Percentiles rank a stretch among this genome's conserved stretches.
Conservation (phyloP, 2,113 vertebrate genomes). For the Macquaria ambigua region DNA sequence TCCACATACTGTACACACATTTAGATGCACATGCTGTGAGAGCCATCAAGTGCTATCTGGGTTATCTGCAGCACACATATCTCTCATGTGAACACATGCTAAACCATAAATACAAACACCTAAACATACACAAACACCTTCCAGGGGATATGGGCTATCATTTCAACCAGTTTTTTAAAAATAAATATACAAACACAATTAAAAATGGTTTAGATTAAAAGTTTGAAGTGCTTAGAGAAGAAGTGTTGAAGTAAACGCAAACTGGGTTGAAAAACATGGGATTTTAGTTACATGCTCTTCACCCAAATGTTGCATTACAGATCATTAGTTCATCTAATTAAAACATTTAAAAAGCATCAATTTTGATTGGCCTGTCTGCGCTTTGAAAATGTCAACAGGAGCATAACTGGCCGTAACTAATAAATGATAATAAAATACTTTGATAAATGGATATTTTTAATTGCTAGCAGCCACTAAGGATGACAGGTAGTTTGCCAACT, state of each 20-base stretch:
- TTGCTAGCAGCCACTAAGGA: background rate
- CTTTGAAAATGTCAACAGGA: slow-evolving; percentile 61
- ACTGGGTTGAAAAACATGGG: background rate
- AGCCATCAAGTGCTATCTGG: background rate
- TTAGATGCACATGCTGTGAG: background rate
- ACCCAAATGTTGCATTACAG: slow-evolving; percentile 46
- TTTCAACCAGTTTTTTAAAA: background rate
- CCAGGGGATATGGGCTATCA: background rate
- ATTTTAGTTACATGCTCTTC: background rate
- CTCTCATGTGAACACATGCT: background rate
- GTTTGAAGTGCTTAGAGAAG: background rate
- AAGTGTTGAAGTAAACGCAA: background rate
- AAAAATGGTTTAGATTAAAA: background rate
- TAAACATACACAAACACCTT: slow-evolving; percentile 19
- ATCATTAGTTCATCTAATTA: slow-evolving; percentile 67
- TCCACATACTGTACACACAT: background rate
- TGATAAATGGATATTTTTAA: slow-evolving; percentile 36
- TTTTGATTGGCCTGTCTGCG: slow-evolving; percentile 51
- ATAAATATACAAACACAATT: background rate
- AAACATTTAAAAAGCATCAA: slow-evolving; percentile 57
- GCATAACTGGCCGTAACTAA: slow-evolving; percentile 32
- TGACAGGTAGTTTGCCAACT: slow-evolving; percentile 2
- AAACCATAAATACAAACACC: background rate
- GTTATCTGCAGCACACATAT: background rate
- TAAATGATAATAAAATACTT: slow-evolving; percentile 35